Base-by-base conservation (phyloP, 1,140 invertebrate genomes). In the Brachystomella parvula region DNA sequence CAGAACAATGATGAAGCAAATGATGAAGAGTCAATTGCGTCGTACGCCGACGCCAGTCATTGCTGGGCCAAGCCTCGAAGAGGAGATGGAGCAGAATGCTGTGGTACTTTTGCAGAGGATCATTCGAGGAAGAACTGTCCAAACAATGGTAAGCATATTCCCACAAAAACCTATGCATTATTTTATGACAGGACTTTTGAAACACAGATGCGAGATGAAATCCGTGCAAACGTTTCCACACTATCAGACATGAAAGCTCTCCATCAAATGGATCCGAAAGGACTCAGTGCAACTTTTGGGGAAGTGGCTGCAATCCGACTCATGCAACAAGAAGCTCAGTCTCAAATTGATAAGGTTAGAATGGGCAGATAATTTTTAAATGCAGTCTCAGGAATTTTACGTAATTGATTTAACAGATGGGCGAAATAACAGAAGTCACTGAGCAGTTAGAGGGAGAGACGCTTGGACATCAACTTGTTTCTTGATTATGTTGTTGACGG, bases 91-190 rank as follows among this genome's bases (percentile, higher is more conserved):
- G 49, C 82, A 87, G 72, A 80, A 85, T 65, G 80, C 82, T 1
- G 78, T 82, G 19, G 78, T 84, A 17, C 78, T 83, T 71, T 74
- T 89, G 62, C 86, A 89, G 74, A 84, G 81, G 72, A 75, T 87
- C 2, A 78, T 89, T 19, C 77, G 83, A 68, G 87, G 87, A 29
- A 76, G 86, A 47, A 85, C 86, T 39, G 81, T 85, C 21, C 87
- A 89, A 75, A 83, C 80, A 70, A 77, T 85, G 82, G 87, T 88
- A 77, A 79, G 77, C 70, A 65, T 24, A 26, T 71, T 60, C 75
- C 19, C 31, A 39, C 24, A 33, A 35, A 12, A 62, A 21, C 47
- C 9, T 47, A 61, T 21, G 9, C 9, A 29, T 15, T 39, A 33
- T 31, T 61, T 61, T 58, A n/a, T 57, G 21, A 29, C 17, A 15